A percentile compares a stretch with the other conserved stretches of the same genome.
Evolutionary conservation across 1,140 invertebrate species (phyloP).

Genomic region (Tetramorium simillimum): DNA sequence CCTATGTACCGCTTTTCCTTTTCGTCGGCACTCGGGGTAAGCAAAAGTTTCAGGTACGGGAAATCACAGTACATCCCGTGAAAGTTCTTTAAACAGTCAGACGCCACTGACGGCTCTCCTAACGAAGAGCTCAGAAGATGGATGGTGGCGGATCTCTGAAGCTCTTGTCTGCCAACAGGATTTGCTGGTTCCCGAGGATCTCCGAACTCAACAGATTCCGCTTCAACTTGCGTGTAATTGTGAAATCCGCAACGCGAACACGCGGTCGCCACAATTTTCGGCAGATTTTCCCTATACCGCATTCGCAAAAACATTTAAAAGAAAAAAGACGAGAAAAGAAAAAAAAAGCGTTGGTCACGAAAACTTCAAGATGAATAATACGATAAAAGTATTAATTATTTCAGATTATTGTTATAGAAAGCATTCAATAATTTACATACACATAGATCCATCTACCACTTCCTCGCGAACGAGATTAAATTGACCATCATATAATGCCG

Average conservation of each 20-base stretch:
- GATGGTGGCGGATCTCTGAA: slow-evolving; percentile 57
- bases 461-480: slow-evolving; percentile 25
- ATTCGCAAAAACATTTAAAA: background rate
- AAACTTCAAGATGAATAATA: background rate
- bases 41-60: slow-evolving; percentile 58
- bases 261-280: background rate
- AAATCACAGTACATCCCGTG: slow-evolving; percentile 58
- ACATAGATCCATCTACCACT: background rate
- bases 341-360: no score
- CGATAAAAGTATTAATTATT: background rate
- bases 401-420: background rate
- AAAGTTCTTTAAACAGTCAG: slow-evolving; percentile 67
- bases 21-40: slow-evolving; percentile 52
- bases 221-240: slow-evolving; percentile 41
- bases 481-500: slow-evolving; percentile 20
- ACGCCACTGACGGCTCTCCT: slow-evolving; percentile 61
- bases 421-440: slow-evolving; percentile 10
- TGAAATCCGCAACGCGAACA: slow-evolving; percentile 29
- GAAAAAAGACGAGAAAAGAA: background rate
- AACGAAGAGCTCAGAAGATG: slow-evolving; percentile 65
- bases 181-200: slow-evolving; percentile 50
- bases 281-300: slow-evolving; percentile 1
- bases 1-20: slow-evolving; percentile 54
- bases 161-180: slow-evolving; percentile 65
- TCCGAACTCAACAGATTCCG: slow-evolving; percentile 52